These are phyloP conservation scores for Tenthredo notha DNA, from an alignment of 2,888 invertebrate genomes.

Conservation along the genomic window DNA sequence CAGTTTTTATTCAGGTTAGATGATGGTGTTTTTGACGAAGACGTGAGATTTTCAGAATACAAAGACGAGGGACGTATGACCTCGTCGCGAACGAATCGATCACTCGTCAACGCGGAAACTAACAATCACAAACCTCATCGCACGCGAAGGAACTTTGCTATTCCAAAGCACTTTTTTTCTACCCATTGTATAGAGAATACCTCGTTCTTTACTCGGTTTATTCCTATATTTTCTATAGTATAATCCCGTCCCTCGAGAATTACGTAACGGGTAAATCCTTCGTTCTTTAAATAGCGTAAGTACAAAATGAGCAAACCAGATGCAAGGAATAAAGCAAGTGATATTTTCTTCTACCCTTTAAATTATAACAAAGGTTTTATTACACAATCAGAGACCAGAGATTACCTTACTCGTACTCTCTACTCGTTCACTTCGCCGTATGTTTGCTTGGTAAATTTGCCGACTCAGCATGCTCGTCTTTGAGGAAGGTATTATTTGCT, in stretches of 20 bases:
- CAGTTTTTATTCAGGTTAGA: neutral
- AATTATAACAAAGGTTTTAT: conserved; percentile 23
- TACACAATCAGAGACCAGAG: conserved; percentile 11
- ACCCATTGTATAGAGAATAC: neutral
- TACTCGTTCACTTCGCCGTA: neutral
- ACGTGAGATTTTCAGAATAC: conserved; percentile 25
- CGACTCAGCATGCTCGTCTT: conserved; percentile 19
- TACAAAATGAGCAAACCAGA: neutral
- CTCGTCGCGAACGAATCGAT: conserved; percentile 16
- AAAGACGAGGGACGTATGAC: neutral
- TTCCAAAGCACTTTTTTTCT: conserved; percentile 43
- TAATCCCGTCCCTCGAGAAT: conserved; percentile 22
- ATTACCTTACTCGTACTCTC: neutral
- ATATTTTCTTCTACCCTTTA: conserved; percentile 18
- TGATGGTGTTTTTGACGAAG: neutral
- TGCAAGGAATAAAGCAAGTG: neutral
- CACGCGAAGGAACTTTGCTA: conserved; percentile 27
- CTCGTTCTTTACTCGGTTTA: neutral
- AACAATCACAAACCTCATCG: conserved; percentile 22
- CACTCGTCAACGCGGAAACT: conserved; percentile 47
- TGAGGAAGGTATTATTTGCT: conserved; percentile 43
- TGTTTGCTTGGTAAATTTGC: conserved; percentile 42
- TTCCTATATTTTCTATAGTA: neutral
- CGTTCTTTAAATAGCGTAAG: neutral
- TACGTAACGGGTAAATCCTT: conserved; percentile 33